Base-by-base conservation (phyloP, 37 sponge, comb jelly and placozoan genomes). In the Oscarella lobularis region DNA sequence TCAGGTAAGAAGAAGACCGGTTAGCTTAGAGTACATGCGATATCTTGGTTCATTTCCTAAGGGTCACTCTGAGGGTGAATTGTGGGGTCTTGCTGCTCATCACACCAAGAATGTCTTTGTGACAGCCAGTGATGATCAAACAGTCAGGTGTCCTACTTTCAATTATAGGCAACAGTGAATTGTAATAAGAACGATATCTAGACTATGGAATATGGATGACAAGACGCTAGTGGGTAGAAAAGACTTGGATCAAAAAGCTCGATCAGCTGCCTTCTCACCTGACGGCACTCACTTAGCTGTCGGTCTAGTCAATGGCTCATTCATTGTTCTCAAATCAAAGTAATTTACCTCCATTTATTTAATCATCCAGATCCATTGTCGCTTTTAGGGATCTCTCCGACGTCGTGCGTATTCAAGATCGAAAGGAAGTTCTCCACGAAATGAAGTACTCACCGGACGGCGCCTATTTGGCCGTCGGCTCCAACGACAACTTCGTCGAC, bases 41-140 rank as follows among this genome's bases (percentile, higher is more conserved):
- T 3, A 5, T 67, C 71, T 36, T 20, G 5, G 2, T 76, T n/a
- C 3, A 4, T 35, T 2, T 76, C 29, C 38, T 41, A n/a, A 74
- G 37, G 98, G 98, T 0, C 98, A 96, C 40, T 76, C 83, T 40
- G 98, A 96, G 73, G 98, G 98, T 37, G 98, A 93, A 70, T 73
- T 96, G 74, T 96, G 98, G 98, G 98, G 81, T 0, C 74, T 96
- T 31, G 98, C 98, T 39, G 39, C 80, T 5, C 98, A 96, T 39
- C 93, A 90, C 1, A 33, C 38, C 0, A 38, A 83, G 67, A 67
- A 73, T 3, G 20, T 88, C 35, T 92, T 92, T 83, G 90, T 87
- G 38, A 96, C 98, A 76, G 98, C 86, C 20, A 87, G 90, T 77
- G 92, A 91, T 38, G 89, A 95, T 76, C 73, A 77, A 14, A 3